Evolutionary conservation across 2,888 invertebrate species (phyloP), one percentile per base, ranked within the genome.

Genomic region (Masnerella sp.): DNA sequence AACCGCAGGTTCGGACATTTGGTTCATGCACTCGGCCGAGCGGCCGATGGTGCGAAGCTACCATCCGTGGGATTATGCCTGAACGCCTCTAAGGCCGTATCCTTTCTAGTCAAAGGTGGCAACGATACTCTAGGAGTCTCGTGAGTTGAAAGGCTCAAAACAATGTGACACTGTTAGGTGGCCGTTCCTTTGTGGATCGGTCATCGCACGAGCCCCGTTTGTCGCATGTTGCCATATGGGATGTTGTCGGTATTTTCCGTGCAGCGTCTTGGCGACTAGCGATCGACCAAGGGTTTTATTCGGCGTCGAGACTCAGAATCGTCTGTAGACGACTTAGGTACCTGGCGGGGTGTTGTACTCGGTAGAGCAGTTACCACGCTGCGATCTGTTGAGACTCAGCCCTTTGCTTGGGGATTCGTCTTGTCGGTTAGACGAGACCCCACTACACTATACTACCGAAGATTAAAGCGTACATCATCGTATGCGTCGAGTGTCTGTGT

Each of bases 41-140:
- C 88, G 89, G 89, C 89, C 90, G 89, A 88, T 91, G 91, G 90
- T 90, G 90, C 90, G 90, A 88, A 74, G 74, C 74, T 74, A 69
- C 91, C 90, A 76, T 90, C 89, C 88, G 82, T 83, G 88, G 90
- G 90, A 91, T 90, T 91, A 91, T 89, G 88, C 88, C 89, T 89
- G 88, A 89, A 89, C 88, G 88, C 89, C 89, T 89, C 88, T 90
- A 90, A 91, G 90, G 89, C 89, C 88, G 90, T 89, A 91, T 90
- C 90, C 90, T 88, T 86, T 88, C 91, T 90, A 89, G 89, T 86
- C 88, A 87, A 88, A 88, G 89, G 83, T 84, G 88, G 88, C 87
- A 86, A 87, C 84, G 88, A 88, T 88, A 87, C 62, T 81, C 81
- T 83, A 83, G 84, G 87, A 87, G 88, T 83, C 84, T 86, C 87